Conservation (phyloP, 23 tunicate genomes). For the Styela plicata region DNA sequence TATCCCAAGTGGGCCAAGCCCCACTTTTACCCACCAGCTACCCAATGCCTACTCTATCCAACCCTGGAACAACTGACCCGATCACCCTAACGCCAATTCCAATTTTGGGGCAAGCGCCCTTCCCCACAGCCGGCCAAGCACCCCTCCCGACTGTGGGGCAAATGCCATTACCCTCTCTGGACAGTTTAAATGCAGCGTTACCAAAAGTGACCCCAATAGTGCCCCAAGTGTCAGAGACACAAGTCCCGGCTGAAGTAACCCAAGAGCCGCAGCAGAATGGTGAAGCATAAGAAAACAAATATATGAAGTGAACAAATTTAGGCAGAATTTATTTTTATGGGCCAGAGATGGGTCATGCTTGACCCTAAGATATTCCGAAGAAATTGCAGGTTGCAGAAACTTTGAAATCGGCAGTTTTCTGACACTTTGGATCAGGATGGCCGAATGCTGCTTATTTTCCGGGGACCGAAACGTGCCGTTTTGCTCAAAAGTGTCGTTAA, state of each 20-base stretch:
- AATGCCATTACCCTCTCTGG: conserved; percentile 63
- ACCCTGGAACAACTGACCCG: background rate
- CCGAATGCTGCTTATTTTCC: too few relatives aligned
- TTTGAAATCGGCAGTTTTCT: too few relatives aligned
- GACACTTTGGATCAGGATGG: too few relatives aligned
- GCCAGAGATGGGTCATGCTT: too few relatives aligned
- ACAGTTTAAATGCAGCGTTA: conserved; percentile 50
- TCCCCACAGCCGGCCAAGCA: too few relatives aligned
- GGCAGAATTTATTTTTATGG: too few relatives aligned
- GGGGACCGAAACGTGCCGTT: too few relatives aligned
- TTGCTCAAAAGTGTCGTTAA: too few relatives aligned
- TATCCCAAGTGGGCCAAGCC: conserved; percentile 8
- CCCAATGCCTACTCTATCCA: conserved; percentile 12
- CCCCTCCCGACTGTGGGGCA: conserved; percentile 22
- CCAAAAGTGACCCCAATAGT: conserved; percentile 37
- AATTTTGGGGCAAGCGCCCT: too few relatives aligned
- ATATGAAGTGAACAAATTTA: too few relatives aligned
- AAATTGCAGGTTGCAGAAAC: too few relatives aligned
- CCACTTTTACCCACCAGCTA: conserved; percentile 11
- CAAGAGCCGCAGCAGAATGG: conserved; percentile 22
- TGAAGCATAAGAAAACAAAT: conserved; percentile 27
- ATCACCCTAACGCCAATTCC: background rate
- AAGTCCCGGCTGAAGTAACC: conserved; percentile 2
- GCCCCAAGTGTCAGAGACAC: background rate
- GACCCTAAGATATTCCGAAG: too few relatives aligned